Conservation (phyloP, 2,797 vertebrate genomes). For the Hyperoplus immaculatus region DNA sequence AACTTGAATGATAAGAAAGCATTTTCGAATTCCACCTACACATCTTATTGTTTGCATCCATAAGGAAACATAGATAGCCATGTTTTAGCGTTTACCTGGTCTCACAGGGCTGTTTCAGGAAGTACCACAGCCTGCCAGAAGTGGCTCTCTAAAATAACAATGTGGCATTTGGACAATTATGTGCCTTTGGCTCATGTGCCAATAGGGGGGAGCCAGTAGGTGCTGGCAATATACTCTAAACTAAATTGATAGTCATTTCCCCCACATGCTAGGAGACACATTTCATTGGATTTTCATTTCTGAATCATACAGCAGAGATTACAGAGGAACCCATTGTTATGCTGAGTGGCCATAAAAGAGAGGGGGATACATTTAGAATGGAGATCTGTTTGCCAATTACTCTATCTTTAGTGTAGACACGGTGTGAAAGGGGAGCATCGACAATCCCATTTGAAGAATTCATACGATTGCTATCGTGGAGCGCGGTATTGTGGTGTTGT, state of each 20-base stretch:
- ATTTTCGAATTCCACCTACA: constrained; percentile 42
- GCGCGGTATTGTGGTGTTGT: constrained; percentile 61
- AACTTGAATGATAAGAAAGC: constrained; percentile 46
- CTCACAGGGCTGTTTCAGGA: constrained; percentile 20
- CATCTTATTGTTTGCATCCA: constrained; percentile 52
- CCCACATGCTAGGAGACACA: constrained; percentile 59
- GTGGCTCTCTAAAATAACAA: constrained; percentile 8
- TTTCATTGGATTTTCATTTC: constrained; percentile 65
- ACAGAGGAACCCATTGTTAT: constrained; percentile 69
- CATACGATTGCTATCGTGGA: constrained; percentile 70
- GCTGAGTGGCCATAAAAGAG: constrained; percentile 74
- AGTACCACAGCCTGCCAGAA: constrained; percentile 4
- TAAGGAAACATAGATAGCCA: constrained; percentile 6
- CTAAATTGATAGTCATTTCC: constrained; percentile 36
- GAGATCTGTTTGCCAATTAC: constrained; percentile 82
- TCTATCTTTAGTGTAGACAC: constrained; percentile 74
- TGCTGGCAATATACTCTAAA: constrained; percentile 31
- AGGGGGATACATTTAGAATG: constrained; percentile 58
- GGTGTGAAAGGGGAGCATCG: constrained; percentile 55
- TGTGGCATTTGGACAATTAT: constrained; percentile 10
- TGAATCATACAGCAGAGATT: constrained; percentile 69
- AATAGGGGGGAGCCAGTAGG: constrained; percentile 37
- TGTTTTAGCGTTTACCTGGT: constrained; percentile 31
- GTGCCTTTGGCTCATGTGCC: constrained; percentile 39
- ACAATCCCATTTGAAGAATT: constrained; percentile 79